A percentile compares a stretch with the other conserved stretches of the same genome.
Conservation (phyloP, 1,140 invertebrate genomes). For the Drosophila mayri region DNA sequence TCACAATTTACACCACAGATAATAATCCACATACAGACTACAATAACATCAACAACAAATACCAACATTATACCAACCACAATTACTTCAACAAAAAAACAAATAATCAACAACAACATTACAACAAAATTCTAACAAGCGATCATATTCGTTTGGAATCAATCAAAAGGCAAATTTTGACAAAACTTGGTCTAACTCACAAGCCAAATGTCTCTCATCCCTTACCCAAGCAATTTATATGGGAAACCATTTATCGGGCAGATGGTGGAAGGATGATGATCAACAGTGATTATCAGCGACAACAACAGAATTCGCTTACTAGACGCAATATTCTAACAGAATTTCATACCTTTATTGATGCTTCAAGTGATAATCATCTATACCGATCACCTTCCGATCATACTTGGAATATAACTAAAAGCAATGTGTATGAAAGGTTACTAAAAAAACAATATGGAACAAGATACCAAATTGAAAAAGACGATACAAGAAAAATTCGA, state of each 20-base stretch:
- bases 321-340: conserved; percentile 3
- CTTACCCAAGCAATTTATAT: conserved; percentile 88
- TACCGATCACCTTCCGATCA: conserved; percentile 14
- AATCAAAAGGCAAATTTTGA: conserved; percentile 91
- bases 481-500: conserved; percentile 2
- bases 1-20: conserved; percentile 62
- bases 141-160: conserved; percentile 89
- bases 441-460: conserved; percentile 15
- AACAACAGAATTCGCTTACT: conserved; percentile 6
- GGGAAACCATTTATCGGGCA: conserved; percentile 89
- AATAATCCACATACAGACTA: conserved; percentile 75
- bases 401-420: conserved; percentile 24
- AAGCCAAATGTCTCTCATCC: conserved; percentile 90
- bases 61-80: conserved; percentile 49
- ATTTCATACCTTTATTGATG: conserved; percentile 8
- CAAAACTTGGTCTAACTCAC: conserved; percentile 89
- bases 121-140: conserved; percentile 62
- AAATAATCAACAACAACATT: conserved; percentile 34
- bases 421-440: conserved; percentile 7
- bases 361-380: conserved; percentile 10
- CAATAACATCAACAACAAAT: conserved; percentile 68
- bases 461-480: conserved; percentile 2
- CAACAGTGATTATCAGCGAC: conserved; percentile 37
- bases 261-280: conserved; percentile 75
- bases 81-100: conserved; percentile 61